Percentiles rank a stretch among this genome's conserved stretches.
Conservation (phyloP, 1,140 invertebrate genomes). For the Drosophila virilis region DNA sequence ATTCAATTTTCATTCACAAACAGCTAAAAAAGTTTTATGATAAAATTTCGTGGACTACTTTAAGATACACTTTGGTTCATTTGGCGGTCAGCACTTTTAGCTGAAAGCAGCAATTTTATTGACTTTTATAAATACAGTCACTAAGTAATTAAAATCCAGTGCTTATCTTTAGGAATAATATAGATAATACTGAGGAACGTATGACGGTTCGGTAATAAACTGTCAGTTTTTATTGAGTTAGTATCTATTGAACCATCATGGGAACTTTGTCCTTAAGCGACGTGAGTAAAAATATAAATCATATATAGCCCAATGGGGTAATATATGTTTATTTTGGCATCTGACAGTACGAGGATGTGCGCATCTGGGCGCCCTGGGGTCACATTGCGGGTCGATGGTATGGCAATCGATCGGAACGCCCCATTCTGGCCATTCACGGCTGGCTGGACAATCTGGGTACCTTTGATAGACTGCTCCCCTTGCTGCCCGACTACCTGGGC, state of each 20-base stretch:
- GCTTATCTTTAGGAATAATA: background rate
- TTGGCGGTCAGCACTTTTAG: conserved; percentile 5
- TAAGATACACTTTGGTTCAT: background rate
- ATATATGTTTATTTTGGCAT: background rate
- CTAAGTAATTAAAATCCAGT: conserved; percentile 6
- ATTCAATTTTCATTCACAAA: background rate
- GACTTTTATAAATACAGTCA: background rate
- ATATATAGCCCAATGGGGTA: too few species aligned
- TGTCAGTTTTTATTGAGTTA: background rate
- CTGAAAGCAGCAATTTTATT: background rate
- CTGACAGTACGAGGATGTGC: conserved; percentile 85
- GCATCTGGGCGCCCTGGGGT: conserved; percentile 88
- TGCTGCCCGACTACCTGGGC: conserved; percentile 86
- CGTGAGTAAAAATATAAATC: conserved; percentile 37
- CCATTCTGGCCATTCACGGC: conserved; percentile 89
- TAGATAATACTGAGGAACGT: conserved; percentile 11
- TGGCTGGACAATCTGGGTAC: conserved; percentile 90
- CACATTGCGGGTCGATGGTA: conserved; percentile 88
- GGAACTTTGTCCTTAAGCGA: conserved; percentile 56
- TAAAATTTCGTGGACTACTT: background rate
- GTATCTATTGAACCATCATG: conserved; percentile 30
- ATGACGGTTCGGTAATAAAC: background rate
- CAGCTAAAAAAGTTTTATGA: background rate
- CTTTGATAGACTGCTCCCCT: conserved; percentile 88
- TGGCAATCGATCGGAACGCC: conserved; percentile 86